These are phyloP conservation scores for Drosophila vallismaia DNA, from an alignment of 2,888 invertebrate genomes.

Conservation along the genomic window DNA sequence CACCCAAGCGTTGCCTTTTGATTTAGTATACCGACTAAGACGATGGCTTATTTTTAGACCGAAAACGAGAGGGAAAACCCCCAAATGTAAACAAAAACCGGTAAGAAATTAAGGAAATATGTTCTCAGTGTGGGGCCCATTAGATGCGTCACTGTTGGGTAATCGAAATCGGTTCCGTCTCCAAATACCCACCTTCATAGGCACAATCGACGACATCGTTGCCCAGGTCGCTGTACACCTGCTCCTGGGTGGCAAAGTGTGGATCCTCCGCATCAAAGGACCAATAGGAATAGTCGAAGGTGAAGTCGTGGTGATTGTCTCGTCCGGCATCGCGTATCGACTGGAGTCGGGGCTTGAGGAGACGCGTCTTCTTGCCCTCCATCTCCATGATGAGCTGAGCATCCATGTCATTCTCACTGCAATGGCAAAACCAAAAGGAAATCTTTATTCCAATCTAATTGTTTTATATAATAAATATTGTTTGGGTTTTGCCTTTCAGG, in stretches of 20 bases:
- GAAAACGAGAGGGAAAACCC: conserved; percentile 20
- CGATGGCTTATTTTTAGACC: conserved; percentile 57
- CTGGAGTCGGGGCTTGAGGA: conserved; percentile 88
- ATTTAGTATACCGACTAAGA: conserved; percentile 7
- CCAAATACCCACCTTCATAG: conserved; percentile 86
- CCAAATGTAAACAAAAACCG: conserved; percentile 62
- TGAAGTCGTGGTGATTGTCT: conserved; percentile 92
- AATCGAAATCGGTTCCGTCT: conserved; percentile 14
- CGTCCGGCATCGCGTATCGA: conserved; percentile 82
- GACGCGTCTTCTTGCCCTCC: conserved; percentile 92
- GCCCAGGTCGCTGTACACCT: conserved; percentile 90
- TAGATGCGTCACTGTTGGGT: conserved; percentile 16
- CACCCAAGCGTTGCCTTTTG: conserved; percentile 37
- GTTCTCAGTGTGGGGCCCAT: conserved; percentile 16
- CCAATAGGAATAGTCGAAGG: conserved; percentile 96
- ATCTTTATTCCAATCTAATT: not conserved
- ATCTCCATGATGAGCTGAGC: conserved; percentile 93
- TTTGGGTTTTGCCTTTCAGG: not conserved
- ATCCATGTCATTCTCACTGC: conserved; percentile 92
- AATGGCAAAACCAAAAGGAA: conserved; percentile 34
- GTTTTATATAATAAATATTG: conserved; percentile 23
- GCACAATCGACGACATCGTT: conserved; percentile 90
- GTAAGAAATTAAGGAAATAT: conserved; percentile 24
- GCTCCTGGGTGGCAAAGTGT: conserved; percentile 92
- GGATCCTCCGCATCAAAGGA: conserved; percentile 89